phyloP scores from a whole-genome alignment of 1,140 invertebrate genomes.

The Cherax destructor region DNA sequence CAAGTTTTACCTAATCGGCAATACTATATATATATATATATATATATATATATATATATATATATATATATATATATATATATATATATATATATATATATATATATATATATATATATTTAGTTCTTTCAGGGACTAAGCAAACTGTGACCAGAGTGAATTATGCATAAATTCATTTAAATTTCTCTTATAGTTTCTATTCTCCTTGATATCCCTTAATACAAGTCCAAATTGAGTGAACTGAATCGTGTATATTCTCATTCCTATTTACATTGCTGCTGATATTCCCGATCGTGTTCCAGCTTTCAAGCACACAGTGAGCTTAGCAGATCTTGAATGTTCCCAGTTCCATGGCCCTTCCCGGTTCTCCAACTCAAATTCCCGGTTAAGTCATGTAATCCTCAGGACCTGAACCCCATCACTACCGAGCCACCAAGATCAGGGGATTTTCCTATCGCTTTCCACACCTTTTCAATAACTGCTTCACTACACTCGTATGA shows the following conservation, averaged over 20 bases:
- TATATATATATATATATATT: no score
- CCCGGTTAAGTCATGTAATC: background rate
- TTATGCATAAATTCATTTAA: no score
- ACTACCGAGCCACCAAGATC: background rate
- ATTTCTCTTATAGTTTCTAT: no score
- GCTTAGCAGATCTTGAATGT: background rate
- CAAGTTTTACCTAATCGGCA: no score
- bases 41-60: no score
- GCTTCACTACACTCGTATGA: no score
- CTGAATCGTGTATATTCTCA: background rate
- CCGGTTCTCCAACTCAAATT: background rate
- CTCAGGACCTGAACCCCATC: background rate
- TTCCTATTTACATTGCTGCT: background rate
- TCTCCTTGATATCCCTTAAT: background rate
- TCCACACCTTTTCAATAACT: background rate
- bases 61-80: no score
- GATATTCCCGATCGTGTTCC: background rate
- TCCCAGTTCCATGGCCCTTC: background rate
- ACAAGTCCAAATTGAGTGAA: background rate
- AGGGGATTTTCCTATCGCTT: slow-evolving; percentile 24
- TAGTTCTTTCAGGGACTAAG: no score
- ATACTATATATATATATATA: no score
- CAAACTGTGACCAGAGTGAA: no score
- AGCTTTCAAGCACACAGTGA: background rate
- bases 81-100: no score